A percentile compares a stretch with the other conserved stretches of the same genome.
Evolutionary conservation across 2,113 vertebrate species (phyloP).

Genomic region (Catharus minimus): DNA sequence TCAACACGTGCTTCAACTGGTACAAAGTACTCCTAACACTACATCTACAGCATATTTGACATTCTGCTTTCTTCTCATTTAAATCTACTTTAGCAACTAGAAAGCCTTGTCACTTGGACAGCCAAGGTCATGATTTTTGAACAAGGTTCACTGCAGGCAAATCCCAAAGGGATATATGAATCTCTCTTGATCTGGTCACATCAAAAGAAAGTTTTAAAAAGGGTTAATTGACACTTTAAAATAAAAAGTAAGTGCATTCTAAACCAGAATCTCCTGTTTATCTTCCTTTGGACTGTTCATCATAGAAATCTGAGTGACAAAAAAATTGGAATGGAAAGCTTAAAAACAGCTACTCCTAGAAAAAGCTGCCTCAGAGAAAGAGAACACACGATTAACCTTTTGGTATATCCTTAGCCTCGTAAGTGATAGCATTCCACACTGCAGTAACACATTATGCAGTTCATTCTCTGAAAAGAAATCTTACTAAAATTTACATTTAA

Average conservation of each 20-base stretch:
- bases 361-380: background rate
- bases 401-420: background rate
- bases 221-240: background rate
- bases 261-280: slow-evolving; percentile 37
- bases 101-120: background rate
- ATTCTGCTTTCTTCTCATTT: background rate
- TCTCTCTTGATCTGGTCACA: background rate
- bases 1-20: rapidly evolving
- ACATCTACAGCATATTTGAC: background rate
- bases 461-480: background rate
- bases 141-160: slow-evolving; percentile 11
- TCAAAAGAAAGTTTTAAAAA: slow-evolving; percentile 35
- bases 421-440: background rate
- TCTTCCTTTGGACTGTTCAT: background rate
- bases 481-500: background rate
- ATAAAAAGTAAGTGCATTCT: background rate
- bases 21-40: background rate
- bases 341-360: background rate
- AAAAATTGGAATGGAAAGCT: slow-evolving; percentile 39
- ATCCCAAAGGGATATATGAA: background rate
- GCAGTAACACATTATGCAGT: background rate
- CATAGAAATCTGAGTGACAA: slow-evolving; percentile 15
- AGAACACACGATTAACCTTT: background rate
- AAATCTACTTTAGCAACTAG: slow-evolving; percentile 8
- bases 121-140: slow-evolving; percentile 8